These are phyloP conservation scores for Orthosia gothica DNA, from an alignment of 2,888 invertebrate genomes.

Conservation along the genomic window DNA sequence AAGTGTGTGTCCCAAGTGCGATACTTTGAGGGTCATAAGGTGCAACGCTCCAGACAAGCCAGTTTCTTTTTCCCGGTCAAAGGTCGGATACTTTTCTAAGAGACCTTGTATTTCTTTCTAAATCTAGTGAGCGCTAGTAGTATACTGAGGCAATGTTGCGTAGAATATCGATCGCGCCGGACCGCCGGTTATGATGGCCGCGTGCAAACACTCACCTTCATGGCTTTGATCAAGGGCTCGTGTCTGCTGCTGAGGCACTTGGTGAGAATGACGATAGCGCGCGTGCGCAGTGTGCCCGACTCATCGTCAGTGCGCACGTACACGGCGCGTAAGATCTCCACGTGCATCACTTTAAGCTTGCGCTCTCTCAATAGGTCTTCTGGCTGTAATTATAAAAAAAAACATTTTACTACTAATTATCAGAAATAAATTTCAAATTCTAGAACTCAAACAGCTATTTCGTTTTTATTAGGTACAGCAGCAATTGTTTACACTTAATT, in stretches of 20 bases:
- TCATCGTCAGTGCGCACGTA: slow-evolving; percentile 90
- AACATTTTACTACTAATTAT: not conserved
- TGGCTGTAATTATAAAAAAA: slow-evolving; percentile 47
- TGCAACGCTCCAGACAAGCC: no score
- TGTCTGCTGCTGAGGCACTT: slow-evolving; percentile 85
- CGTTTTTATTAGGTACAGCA: no score
- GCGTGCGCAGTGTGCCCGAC: slow-evolving; percentile 92
- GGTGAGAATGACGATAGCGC: slow-evolving; percentile 92
- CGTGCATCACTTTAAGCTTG: slow-evolving; percentile 79
- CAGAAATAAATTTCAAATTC: not conserved
- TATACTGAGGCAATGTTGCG: not conserved
- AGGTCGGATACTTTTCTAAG: no score
- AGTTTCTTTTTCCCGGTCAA: no score
- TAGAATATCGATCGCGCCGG: not conserved
- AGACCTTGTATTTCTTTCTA: no score
- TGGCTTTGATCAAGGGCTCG: slow-evolving; percentile 73
- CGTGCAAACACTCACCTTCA: slow-evolving; percentile 67
- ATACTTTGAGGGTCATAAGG: no score
- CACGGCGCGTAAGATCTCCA: slow-evolving; percentile 87
- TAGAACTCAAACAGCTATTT: not conserved
- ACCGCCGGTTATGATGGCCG: not conserved
- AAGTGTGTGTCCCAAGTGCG: no score
- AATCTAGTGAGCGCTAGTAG: not conserved
- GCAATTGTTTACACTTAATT: no score
- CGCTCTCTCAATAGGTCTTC: slow-evolving; percentile 73